Percentiles rank a stretch among this genome's conserved stretches.
Conservation (phyloP, 2,113 vertebrate genomes). For the Microtus montanus region DNA sequence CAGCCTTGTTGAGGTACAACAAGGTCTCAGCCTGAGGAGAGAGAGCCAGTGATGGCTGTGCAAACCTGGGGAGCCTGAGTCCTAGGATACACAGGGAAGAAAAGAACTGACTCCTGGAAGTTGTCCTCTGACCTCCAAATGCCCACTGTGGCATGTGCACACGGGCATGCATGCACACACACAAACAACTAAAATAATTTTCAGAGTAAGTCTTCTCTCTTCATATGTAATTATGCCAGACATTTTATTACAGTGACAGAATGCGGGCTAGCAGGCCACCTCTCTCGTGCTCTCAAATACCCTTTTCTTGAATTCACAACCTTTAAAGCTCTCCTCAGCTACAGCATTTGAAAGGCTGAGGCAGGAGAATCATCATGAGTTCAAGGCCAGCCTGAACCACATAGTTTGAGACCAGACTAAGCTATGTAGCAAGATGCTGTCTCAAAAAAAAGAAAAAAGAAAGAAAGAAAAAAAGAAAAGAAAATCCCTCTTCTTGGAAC, state of each 20-base stretch:
- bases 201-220: neutral
- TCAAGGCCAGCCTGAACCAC: neutral
- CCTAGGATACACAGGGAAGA: neutral
- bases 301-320: constrained; percentile 28
- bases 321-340: neutral
- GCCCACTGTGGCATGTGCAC: too few species aligned
- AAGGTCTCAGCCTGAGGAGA: neutral
- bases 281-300: neutral
- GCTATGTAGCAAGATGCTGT: neutral
- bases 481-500: neutral
- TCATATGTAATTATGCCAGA: neutral
- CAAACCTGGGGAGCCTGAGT: too few species aligned
- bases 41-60: too few species aligned
- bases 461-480: too few species aligned
- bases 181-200: neutral
- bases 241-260: neutral
- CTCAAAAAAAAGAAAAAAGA: neutral
- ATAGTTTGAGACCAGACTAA: neutral
- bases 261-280: neutral
- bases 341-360: neutral
- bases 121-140: neutral
- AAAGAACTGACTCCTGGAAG: neutral
- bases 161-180: too few species aligned
- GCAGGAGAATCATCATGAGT: neutral
- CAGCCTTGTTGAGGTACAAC: too few species aligned